These are phyloP conservation scores for Malurus elegans DNA, from an alignment of 2,113 vertebrate species.

Conservation along the genomic window DNA sequence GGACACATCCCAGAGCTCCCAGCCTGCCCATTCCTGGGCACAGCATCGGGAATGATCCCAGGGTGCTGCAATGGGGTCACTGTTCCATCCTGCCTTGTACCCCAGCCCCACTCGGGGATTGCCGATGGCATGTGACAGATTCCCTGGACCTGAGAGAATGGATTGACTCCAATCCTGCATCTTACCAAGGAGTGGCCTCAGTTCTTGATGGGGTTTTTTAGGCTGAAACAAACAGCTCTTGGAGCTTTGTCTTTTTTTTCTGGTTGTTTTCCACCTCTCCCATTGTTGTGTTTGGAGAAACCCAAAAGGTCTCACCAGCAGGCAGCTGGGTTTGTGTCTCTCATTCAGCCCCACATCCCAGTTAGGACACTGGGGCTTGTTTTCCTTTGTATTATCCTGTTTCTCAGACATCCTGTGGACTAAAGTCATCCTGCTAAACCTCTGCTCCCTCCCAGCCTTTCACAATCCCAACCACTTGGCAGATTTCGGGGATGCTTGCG, in stretches of 20 bases:
- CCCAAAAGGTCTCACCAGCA: background rate
- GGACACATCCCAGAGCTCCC: slow-evolving; percentile 5
- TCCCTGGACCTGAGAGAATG: background rate
- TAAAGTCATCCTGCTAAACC: slow-evolving; percentile 16
- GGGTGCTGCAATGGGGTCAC: accelerated
- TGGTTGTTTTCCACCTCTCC: background rate
- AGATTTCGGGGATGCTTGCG: slow-evolving; percentile 50
- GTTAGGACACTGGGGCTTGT: background rate
- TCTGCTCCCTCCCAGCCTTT: slow-evolving; percentile 58
- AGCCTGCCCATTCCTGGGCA: background rate
- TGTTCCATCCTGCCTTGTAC: background rate
- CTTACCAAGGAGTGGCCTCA: background rate
- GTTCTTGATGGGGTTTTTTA: background rate
- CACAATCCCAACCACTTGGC: slow-evolving; percentile 65
- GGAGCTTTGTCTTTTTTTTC: background rate
- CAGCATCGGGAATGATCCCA: background rate
- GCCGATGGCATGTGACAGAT: background rate
- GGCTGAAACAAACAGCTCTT: background rate
- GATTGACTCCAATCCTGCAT: background rate
- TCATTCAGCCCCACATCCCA: background rate
- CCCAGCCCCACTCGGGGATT: background rate
- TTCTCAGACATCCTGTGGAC: slow-evolving; percentile 18
- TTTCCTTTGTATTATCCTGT: slow-evolving; percentile 12
- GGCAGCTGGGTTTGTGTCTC: background rate
- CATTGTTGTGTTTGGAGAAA: background rate